These are phyloP conservation scores for Sebastes iracundus DNA, from an alignment of 2,797 vertebrate genomes.

Conservation along the genomic window DNA sequence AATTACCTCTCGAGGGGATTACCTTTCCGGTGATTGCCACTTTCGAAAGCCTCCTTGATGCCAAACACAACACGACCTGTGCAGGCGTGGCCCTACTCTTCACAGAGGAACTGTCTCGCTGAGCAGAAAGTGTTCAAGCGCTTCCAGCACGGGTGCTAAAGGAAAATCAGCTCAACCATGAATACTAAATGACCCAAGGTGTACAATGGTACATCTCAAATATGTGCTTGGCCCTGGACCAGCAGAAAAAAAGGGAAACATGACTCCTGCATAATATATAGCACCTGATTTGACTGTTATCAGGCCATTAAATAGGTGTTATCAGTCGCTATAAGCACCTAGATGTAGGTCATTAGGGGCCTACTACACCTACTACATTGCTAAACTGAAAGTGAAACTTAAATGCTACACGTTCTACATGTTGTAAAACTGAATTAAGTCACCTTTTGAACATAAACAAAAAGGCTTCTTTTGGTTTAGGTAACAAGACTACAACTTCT, in stretches of 20 bases:
- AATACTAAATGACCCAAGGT: constrained; percentile 56
- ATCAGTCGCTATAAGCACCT: too few species aligned
- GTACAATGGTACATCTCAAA: constrained; percentile 52
- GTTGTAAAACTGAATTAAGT: too few species aligned
- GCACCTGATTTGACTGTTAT: too few species aligned
- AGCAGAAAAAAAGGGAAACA: constrained; percentile 17
- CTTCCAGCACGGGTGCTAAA: constrained; percentile 48
- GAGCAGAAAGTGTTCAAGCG: constrained; percentile 36
- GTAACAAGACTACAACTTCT: too few species aligned
- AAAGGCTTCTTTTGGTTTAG: too few species aligned
- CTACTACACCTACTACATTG: too few species aligned
- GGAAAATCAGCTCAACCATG: constrained; percentile 55
- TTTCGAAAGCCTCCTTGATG: constrained; percentile 54
- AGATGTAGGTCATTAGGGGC: too few species aligned
- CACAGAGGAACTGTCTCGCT: neutral
- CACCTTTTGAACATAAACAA: too few species aligned
- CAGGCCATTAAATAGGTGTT: too few species aligned
- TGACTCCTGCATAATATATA: neutral
- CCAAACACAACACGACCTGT: constrained; percentile 49
- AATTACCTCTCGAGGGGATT: constrained; percentile 67
- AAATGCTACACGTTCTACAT: too few species aligned
- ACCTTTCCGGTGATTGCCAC: constrained; percentile 36
- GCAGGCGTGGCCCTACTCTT: constrained; percentile 50
- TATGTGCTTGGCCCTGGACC: constrained; percentile 44
- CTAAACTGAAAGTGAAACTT: too few species aligned